phyloP scores from a whole-genome alignment of 1,140 invertebrate species.

The Eueides isabella region DNA sequence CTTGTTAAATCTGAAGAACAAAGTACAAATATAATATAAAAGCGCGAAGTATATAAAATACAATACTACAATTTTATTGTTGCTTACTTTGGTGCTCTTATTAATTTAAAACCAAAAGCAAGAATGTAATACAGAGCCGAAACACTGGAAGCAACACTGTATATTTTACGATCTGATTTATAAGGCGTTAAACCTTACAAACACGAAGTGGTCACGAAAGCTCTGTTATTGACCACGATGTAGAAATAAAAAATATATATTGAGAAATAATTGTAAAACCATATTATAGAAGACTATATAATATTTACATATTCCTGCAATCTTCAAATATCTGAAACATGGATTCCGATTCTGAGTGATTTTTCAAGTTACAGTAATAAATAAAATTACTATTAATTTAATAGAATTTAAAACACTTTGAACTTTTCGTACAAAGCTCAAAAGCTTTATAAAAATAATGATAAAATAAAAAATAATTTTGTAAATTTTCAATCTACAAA shows the following conservation, averaged over 20 bases:
- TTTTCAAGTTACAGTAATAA: too few species aligned
- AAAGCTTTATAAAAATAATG: neutral
- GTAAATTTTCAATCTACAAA: neutral
- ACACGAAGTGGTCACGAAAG: conserved; percentile 57
- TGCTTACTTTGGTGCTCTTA: conserved; percentile 3
- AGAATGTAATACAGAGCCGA: conserved; percentile 44
- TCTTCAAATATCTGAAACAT: too few species aligned
- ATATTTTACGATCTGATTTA: conserved; percentile 71
- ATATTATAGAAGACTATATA: neutral
- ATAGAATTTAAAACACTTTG: neutral
- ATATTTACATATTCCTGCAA: conserved; percentile 1
- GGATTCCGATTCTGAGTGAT: too few species aligned
- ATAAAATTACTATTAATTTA: neutral
- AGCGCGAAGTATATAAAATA: neutral
- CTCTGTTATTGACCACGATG: conserved; percentile 35
- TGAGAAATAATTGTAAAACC: too few species aligned
- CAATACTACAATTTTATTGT: conserved; percentile 11
- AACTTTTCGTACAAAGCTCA: neutral
- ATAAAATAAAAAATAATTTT: neutral
- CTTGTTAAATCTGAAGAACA: neutral
- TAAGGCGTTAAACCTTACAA: conserved; percentile 66
- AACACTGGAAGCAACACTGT: conserved; percentile 61
- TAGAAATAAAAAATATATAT: conserved; percentile 18
- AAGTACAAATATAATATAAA: neutral
- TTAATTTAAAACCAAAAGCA: conserved; percentile 37